Base-by-base conservation (phyloP, 2,113 vertebrate genomes). In the Physeter macrocephalus region DNA sequence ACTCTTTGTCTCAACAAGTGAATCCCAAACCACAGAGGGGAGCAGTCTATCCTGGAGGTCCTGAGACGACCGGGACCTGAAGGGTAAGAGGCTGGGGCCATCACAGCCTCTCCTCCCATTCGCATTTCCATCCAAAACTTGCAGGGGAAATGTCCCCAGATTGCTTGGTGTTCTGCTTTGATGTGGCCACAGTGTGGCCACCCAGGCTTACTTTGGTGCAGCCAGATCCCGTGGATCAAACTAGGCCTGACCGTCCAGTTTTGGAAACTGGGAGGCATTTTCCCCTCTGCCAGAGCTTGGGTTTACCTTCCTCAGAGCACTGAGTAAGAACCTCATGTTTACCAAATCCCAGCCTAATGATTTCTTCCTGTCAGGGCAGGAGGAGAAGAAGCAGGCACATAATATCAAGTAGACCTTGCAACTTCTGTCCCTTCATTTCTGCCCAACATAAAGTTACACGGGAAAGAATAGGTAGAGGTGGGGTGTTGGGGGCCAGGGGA, bases 321-420 rank as follows among this genome's bases (percentile, higher is more conserved):
- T 94, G 95, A 94, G 88, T 59, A 95, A 92, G 77, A 81, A 31
- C 46, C 27, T 96, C 57, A 2, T 84, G 94, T 93, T 96, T 92
- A 96, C 89, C 88, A 15, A 64, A 69, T 89, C 20, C 39, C 54
- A 66, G 59, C 21, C 57, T 52, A 23, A 0, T 12, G 43, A n/a
- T 15, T 71, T 80, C 67, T 49, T 89, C 72, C 61, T 57, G 27
- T 46, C 36, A 34, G 41, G 74, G 49, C 31, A 18, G 20, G 71
- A 62, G 23, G 41, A 61, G 57, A 34, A 77, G n/a, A 41, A 66
- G 31, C 2, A n/a, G 13, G 78, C n/a, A 27, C 43, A 69, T 14
- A 39, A 34, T 23, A 41, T 6, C 6, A 12, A 34, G 39, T 2
- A 9, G 5, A 62, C 36, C 36, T 72, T 39, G 27, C 4, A 49